These are phyloP conservation scores for Mamestra configurata DNA, from an alignment of 1,140 invertebrate species.

Conservation along the genomic window DNA sequence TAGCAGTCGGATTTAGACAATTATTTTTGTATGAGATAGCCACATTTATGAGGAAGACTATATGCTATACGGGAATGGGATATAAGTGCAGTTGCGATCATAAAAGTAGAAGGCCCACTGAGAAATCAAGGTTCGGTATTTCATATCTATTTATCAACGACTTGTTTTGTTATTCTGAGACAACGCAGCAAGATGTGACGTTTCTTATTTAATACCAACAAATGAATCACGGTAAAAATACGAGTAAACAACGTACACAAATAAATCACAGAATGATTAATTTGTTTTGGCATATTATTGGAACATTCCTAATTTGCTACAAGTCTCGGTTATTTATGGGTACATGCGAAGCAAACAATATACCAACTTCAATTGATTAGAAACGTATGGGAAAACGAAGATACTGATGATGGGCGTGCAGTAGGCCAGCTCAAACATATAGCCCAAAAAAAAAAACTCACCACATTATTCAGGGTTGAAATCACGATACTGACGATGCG, in stretches of 20 bases:
- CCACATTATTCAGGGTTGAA: too few species aligned
- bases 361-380: not conserved
- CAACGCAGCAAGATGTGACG: not conserved
- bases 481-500: too few species aligned
- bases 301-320: slow-evolving; percentile 33
- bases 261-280: slow-evolving; percentile 30
- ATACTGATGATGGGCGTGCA: not conserved
- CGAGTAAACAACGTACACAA: slow-evolving; percentile 36
- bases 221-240: slow-evolving; percentile 19
- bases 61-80: too few species aligned
- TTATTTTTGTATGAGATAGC: too few species aligned
- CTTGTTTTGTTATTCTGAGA: not conserved
- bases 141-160: not conserved
- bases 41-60: too few species aligned
- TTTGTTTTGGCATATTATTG: slow-evolving; percentile 17
- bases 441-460: too few species aligned
- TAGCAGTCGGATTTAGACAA: too few species aligned
- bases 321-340: slow-evolving; percentile 21
- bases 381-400: not conserved
- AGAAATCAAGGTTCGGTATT: too few species aligned
- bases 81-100: too few species aligned
- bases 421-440: too few species aligned
- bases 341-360: slow-evolving; percentile 1
- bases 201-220: not conserved
- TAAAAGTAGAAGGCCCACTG: too few species aligned